Conservation (phyloP, 2,888 invertebrate genomes). For the Amphipyra berbera region DNA sequence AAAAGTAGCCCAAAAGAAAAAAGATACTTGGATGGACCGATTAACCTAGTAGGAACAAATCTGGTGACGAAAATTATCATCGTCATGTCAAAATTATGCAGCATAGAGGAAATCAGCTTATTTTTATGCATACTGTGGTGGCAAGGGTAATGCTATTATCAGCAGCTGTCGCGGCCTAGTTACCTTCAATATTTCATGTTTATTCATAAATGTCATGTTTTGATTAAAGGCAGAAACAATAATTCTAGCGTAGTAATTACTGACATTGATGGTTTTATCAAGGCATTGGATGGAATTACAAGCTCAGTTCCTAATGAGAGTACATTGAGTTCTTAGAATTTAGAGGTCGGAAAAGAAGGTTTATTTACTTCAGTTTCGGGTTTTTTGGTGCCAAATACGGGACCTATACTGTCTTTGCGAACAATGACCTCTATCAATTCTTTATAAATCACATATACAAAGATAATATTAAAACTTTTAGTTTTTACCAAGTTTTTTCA, state of each 20-base stretch:
- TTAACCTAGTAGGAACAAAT: background rate
- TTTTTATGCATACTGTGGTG: slow-evolving; percentile 27
- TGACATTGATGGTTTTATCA: background rate
- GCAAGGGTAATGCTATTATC: slow-evolving; percentile 6
- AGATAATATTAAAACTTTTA: too few relatives aligned
- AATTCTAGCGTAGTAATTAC: background rate
- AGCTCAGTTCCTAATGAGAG: too few relatives aligned
- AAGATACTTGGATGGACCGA: too few relatives aligned
- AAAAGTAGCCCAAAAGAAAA: too few relatives aligned
- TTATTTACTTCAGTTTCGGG: too few relatives aligned
- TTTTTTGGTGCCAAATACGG: too few relatives aligned
- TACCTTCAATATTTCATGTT: slow-evolving; percentile 33
- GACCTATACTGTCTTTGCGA: too few relatives aligned
- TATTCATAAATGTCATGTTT: slow-evolving; percentile 32
- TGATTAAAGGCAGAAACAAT: background rate
- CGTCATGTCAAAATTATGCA: slow-evolving; percentile 32
- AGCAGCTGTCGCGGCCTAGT: slow-evolving; percentile 24
- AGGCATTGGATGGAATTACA: background rate
- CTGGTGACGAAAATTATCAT: slow-evolving; percentile 16
- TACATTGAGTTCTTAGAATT: too few relatives aligned
- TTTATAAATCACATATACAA: too few relatives aligned
- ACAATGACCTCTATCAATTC: too few relatives aligned
- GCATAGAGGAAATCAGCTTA: slow-evolving; percentile 16
- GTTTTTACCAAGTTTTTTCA: too few relatives aligned
- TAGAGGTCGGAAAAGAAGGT: too few relatives aligned